Percentiles rank a stretch among this genome's conserved stretches.
These are phyloP conservation scores for Orussus abietinus DNA, from an alignment of 1,140 invertebrate genomes.

Conservation along the genomic window DNA sequence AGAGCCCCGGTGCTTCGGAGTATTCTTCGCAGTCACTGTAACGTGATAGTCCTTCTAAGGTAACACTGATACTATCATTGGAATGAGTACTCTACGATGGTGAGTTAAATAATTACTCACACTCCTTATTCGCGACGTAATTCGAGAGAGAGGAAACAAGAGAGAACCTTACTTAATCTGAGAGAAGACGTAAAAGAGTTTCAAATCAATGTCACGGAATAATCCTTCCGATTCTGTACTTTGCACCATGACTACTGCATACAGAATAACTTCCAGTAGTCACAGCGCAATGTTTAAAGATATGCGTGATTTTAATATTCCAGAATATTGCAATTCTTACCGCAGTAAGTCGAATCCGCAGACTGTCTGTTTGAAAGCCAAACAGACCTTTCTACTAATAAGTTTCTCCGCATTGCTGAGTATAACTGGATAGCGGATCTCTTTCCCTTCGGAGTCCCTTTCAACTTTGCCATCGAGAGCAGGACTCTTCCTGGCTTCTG, in stretches of 20 bases:
- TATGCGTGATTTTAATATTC: conserved; percentile 1
- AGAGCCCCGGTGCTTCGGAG: not conserved
- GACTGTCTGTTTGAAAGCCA: conserved; percentile 98
- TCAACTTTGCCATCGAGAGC: conserved; percentile 98
- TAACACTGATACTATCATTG: not conserved
- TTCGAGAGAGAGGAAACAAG: too few species aligned
- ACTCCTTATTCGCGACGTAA: too few species aligned
- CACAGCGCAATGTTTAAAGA: too few species aligned
- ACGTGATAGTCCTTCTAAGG: not conserved
- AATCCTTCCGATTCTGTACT: too few species aligned
- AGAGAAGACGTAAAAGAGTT: too few species aligned
- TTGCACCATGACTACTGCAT: too few species aligned
- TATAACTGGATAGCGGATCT: conserved; percentile 98
- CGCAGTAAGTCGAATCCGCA: conserved; percentile 98
- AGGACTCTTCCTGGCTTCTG: conserved; percentile 97
- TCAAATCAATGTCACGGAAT: too few species aligned
- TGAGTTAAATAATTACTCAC: too few species aligned
- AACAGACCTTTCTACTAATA: conserved; percentile 97
- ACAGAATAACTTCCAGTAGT: too few species aligned
- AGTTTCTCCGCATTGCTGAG: conserved; percentile 96
- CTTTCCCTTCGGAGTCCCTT: conserved; percentile 95
- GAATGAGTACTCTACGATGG: too few species aligned
- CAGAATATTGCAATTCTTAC: conserved; percentile 56
- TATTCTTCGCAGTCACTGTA: not conserved
- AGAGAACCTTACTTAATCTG: too few species aligned